Percentiles rank a stretch among this genome's conserved stretches.
Evolutionary conservation across 2,113 vertebrate species (phyloP).

Genomic region (Peromyscus polionotus): DNA sequence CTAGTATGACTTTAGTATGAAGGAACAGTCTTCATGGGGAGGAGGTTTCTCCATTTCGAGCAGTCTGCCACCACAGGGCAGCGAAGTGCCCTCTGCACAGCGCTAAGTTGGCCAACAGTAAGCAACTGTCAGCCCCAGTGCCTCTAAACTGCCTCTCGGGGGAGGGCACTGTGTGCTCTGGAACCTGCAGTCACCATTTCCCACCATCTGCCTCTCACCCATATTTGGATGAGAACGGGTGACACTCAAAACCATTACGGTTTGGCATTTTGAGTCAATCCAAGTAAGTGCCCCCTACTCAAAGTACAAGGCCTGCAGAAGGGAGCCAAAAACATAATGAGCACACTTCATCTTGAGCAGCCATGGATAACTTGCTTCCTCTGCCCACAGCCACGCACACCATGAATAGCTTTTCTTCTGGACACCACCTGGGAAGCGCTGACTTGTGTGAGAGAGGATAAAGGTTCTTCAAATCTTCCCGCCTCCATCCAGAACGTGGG

Average conservation of each 20-base stretch:
- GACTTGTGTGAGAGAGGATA: neutral
- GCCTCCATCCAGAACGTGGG: neutral
- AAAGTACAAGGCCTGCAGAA: constrained; percentile 46
- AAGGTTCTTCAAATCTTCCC: neutral
- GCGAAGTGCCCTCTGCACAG: neutral
- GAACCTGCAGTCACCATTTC: constrained; percentile 10
- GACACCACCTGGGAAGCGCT: neutral
- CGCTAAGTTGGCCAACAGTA: neutral
- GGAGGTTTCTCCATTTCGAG: neutral
- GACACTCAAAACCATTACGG: constrained; percentile 66
- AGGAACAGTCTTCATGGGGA: neutral
- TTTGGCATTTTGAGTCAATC: constrained; percentile 67
- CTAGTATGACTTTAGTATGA: neutral
- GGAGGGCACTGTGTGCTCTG: constrained; percentile 44
- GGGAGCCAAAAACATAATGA: constrained; percentile 42
- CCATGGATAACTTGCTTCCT: neutral
- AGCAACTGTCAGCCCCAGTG: constrained; percentile 30
- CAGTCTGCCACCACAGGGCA: neutral
- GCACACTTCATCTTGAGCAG: neutral
- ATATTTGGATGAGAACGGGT: constrained; percentile 55
- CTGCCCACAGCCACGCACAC: neutral
- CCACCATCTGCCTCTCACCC: constrained; percentile 74
- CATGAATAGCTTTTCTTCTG: neutral
- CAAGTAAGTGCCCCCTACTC: constrained; percentile 45
- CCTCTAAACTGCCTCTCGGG: constrained; percentile 45